These are phyloP conservation scores for Drosophila nr. fundita DNA, from an alignment of 2,888 invertebrate species.

Conservation along the genomic window DNA sequence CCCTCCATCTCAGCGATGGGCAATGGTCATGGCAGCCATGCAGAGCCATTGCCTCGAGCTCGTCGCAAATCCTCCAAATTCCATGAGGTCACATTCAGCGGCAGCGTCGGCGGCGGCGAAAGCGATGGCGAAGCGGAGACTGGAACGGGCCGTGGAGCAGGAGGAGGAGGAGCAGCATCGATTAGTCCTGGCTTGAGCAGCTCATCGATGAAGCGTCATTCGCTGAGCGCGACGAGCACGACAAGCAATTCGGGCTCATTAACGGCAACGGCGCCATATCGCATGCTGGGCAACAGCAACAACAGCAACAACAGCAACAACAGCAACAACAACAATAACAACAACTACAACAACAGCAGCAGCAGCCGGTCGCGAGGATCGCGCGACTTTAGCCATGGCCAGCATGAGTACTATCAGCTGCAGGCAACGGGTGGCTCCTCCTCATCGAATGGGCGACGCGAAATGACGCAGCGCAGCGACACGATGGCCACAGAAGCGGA, in stretches of 20 bases:
- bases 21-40: constrained; percentile 48
- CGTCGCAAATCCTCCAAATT: constrained; percentile 79
- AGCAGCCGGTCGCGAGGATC: constrained; percentile 60
- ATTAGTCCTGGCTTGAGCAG: constrained; percentile 1
- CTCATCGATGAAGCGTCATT: constrained; percentile 53
- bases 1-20: constrained; percentile 53
- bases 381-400: constrained; percentile 41
- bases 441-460: constrained; percentile 63
- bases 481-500: constrained; percentile 73
- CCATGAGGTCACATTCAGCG: constrained; percentile 82
- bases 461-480: constrained; percentile 62
- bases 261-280: constrained; percentile 59
- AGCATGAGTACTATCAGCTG: constrained; percentile 69
- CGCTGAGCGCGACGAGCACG: constrained; percentile 67
- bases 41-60: constrained; percentile 33
- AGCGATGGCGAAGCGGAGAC: constrained; percentile 63
- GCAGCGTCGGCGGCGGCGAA: constrained; percentile 79
- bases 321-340: neutral
- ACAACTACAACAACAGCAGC: constrained; percentile 24
- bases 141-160: neutral
- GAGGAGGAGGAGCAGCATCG: neutral
- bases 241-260: constrained; percentile 63
- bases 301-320: neutral
- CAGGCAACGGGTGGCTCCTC: constrained; percentile 51
- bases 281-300: constrained; percentile 44